Base-by-base conservation (phyloP, 2,113 vertebrate species). In the Pitta sordida region DNA sequence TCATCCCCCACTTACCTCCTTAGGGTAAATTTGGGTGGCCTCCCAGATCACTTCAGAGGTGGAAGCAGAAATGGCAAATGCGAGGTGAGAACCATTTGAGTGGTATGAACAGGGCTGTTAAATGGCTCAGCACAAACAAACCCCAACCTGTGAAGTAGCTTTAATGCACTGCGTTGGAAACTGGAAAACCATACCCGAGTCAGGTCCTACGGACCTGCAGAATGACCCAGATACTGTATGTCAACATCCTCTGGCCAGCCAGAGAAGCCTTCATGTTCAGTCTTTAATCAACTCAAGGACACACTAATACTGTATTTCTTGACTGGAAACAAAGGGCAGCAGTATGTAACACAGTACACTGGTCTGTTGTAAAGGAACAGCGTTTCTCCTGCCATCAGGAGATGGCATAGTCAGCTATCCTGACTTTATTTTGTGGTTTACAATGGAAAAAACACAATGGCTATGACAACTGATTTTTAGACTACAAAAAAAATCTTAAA, bases 71-170 rank as follows among this genome's bases (percentile, higher is more conserved):
- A 56, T 6, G 18, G 39, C 2, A 8, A 80, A 60, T 2, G 3
- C 9, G 34, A 87, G 32, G 44, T 7, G 18, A 88, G 53, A 65
- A 13, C 21, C 0, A 0, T 37, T 39, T 0, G 0, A 32, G 70
- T 68, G 19, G 6, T 23, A 46, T 1, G 7, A 80, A 51, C 13
- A 48, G 62, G 32, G 24, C 59, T 44, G 52, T 29, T 30, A 39
- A 51, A 21, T 2, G 7, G 30, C 13, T 88, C 44, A 11, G 24
- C 19, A 74, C 15, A 70, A 58, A 84, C 22, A 41, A 52, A 62
- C 30, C 64, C 13, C 29, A 4, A 44, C 29, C 29, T 3, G 1
- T 37, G 34, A 81, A 74, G 55, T 1, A 75, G 64, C 64, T 91
- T 55, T 60, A 67, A 82, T 29, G 23, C 58, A 43, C 11, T 63